Evolutionary conservation across 1,140 invertebrate genomes (phyloP).

Genomic region (Periplaneta americana): DNA sequence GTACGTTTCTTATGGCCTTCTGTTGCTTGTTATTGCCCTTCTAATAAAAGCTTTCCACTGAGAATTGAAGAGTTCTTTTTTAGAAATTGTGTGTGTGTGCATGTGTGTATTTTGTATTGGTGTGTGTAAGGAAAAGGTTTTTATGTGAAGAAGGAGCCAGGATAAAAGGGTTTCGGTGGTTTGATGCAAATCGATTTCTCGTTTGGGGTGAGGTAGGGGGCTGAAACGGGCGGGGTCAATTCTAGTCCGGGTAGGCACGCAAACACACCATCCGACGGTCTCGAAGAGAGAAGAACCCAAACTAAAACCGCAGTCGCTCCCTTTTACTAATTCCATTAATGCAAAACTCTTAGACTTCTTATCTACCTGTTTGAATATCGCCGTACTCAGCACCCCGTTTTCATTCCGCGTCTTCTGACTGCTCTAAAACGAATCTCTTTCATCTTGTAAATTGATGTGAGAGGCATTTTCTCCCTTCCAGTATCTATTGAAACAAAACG

Average conservation of each 20-base stretch:
- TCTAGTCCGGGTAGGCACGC: no score
- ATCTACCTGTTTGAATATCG: neutral
- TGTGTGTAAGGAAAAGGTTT: neutral
- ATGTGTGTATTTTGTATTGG: neutral
- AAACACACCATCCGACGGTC: neutral
- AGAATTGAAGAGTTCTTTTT: neutral
- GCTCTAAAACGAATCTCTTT: no score
- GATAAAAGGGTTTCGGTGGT: neutral
- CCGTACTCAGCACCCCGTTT: no score
- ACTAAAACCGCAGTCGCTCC: neutral
- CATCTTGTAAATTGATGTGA: no score
- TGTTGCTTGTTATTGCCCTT: neutral
- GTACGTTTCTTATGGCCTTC: neutral
- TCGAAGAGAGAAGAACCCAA: neutral
- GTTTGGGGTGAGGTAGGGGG: neutral
- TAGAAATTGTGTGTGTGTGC: neutral
- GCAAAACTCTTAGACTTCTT: neutral
- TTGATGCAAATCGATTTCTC: neutral
- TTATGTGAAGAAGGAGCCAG: neutral
- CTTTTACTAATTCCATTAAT: neutral
- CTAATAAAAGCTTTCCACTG: neutral
- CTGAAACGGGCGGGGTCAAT: neutral
- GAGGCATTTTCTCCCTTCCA: no score
- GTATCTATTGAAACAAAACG: no score
- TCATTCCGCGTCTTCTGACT: no score